Conservation (phyloP, 2,888 invertebrate genomes). For the Tipula lateralis region DNA sequence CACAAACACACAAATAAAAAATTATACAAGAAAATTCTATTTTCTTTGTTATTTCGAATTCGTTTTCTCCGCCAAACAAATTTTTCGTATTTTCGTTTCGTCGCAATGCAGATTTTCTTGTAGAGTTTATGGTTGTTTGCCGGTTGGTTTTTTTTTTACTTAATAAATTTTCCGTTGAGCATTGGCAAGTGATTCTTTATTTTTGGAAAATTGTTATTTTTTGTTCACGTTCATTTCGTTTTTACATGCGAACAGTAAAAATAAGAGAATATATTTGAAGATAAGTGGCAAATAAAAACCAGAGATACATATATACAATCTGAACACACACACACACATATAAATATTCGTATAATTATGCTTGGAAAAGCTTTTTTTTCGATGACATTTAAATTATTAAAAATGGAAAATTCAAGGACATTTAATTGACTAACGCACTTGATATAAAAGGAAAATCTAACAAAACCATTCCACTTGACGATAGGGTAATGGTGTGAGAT, state of each 20-base stretch:
- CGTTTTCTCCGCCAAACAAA: neutral
- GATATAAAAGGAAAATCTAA: neutral
- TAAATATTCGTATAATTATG: neutral
- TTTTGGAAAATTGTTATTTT: neutral
- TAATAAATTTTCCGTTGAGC: neutral
- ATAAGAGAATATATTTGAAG: neutral
- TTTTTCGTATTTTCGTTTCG: neutral
- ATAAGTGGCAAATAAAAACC: neutral
- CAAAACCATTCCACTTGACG: neutral
- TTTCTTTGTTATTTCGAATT: neutral
- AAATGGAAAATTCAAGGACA: neutral
- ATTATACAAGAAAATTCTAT: neutral
- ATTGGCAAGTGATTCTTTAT: neutral
- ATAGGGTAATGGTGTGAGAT: neutral
- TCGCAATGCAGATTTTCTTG: conserved; percentile 24
- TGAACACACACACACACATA: neutral
- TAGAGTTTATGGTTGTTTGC: neutral
- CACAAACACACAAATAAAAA: no score
- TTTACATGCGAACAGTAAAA: neutral
- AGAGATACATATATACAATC: neutral
- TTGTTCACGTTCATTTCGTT: neutral
- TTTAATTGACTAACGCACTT: neutral
- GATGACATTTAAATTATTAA: neutral
- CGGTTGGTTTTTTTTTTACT: neutral
- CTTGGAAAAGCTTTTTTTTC: neutral